Base-by-base conservation (phyloP, 1,140 invertebrate genomes). In the Charaxes varanes region DNA sequence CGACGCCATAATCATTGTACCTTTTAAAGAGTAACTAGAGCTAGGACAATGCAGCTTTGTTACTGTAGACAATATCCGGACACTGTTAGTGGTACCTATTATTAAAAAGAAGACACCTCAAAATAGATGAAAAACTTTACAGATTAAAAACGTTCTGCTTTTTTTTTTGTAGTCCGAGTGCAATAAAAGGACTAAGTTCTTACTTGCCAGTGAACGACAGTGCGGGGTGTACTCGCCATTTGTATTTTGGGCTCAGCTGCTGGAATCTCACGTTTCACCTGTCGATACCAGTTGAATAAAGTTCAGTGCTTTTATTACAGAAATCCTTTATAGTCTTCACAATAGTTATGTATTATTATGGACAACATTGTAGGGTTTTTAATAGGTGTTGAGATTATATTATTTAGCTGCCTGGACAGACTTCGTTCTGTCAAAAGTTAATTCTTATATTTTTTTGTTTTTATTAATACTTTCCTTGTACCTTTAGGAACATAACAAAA, bases 211-310 rank as follows among this genome's bases (percentile, higher is more conserved):
- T 32, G 30, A 35, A 21, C 41, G 41, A 44, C 36, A 33, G 36
- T 18, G 41, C 30, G 30, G 43, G 40, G 36, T 31, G 34, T 41
- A 43, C 38, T 49, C 36, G 46, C 46, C 46, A 43, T 49, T 49
- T 43, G 46, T 44, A 51, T 44, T 51, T 51, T 51, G 36, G 41
- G 48, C 48, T 51, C 48, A 51, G 41, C 48, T 51, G 48, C 35
- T 51, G 36, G 31, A 45, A 41, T 51, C 48, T 52, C 48, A 46
- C 42, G 48, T 46, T 51, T 36, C 36, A 36, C 36, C 48, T 52
- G 47, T 50, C 47, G 47, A 50, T 28, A 37, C 34, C 47, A 44
- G 32, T 52, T 45, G 36, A 46, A 46, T 52, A 52, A 41, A 52
- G 41, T 44, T 50, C 28, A 13, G 35, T 31, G 34, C 33, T 50